phyloP scores from a whole-genome alignment of 2,113 vertebrate species.

The Tachysurus vachellii region DNA sequence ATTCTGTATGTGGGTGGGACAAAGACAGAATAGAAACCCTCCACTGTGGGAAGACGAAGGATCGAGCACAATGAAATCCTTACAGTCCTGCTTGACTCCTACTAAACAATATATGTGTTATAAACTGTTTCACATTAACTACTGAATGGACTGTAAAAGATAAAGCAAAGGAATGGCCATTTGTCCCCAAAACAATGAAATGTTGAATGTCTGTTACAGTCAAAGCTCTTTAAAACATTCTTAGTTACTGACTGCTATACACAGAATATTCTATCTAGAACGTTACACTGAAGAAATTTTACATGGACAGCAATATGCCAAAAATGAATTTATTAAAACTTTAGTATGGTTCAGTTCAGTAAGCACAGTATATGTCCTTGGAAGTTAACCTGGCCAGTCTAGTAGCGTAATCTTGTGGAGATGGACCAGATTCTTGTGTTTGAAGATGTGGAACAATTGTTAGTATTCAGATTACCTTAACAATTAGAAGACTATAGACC shows the following conservation, averaged over 20 bases:
- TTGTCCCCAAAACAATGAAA: slow-evolving; percentile 23
- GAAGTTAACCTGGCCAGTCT: neutral
- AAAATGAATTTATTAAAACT: neutral
- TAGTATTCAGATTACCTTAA: neutral
- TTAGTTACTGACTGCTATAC: neutral
- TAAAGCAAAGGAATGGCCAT: neutral
- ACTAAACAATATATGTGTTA: slow-evolving; percentile 25
- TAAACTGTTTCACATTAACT: slow-evolving; percentile 20
- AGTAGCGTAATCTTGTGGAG: neutral
- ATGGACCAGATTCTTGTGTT: neutral
- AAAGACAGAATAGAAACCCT: slow-evolving; percentile 40
- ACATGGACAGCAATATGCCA: neutral
- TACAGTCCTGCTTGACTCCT: slow-evolving; percentile 11
- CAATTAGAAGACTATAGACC: neutral
- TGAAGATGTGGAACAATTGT: neutral
- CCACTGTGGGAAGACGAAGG: slow-evolving; percentile 11
- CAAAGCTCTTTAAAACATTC: neutral
- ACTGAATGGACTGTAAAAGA: neutral
- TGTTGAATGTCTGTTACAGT: neutral
- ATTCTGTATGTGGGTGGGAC: slow-evolving; percentile 25
- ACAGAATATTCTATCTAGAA: neutral
- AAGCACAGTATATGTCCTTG: neutral
- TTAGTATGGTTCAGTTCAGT: neutral
- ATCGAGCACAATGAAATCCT: neutral
- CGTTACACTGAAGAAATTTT: neutral